Percentiles rank a stretch among this genome's conserved stretches.
Conservation (phyloP, 2,888 invertebrate species). For the Actias luna region DNA sequence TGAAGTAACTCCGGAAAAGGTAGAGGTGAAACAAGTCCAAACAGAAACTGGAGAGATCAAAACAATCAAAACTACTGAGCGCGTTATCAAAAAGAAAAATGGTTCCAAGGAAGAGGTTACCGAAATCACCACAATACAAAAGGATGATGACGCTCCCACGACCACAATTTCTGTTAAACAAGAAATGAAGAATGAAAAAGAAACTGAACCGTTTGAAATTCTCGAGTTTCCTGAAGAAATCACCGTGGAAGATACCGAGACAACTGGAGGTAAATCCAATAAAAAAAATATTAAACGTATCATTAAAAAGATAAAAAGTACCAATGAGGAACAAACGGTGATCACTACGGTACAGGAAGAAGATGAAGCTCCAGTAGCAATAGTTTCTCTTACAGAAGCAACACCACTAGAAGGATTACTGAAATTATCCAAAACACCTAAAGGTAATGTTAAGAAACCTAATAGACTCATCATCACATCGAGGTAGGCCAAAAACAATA, state of each 20-base stretch:
- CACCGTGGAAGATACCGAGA: conserved; percentile 38
- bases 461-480: conserved; percentile 58
- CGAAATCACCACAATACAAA: conserved; percentile 59
- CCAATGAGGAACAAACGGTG: conserved; percentile 2
- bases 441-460: conserved; percentile 23
- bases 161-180: conserved; percentile 40
- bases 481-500: conserved; percentile 50
- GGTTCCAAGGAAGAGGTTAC: conserved; percentile 53
- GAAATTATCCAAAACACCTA: background rate
- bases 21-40: conserved; percentile 24
- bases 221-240: conserved; percentile 53
- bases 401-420: conserved; percentile 36
- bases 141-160: conserved; percentile 34
- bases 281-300: conserved; percentile 42
- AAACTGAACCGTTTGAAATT: conserved; percentile 32
- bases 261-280: conserved; percentile 41
- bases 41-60: conserved; percentile 26
- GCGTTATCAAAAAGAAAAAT: conserved; percentile 49
- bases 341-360: background rate
- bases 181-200: conserved; percentile 29
- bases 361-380: background rate
- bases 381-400: background rate
- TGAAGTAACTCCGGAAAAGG: conserved; percentile 38
- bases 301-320: conserved; percentile 22
- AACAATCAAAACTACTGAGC: conserved; percentile 26